Percentiles rank a stretch among this genome's conserved stretches.
phyloP scores from a whole-genome alignment of 2,113 vertebrate species.

The Grus americana region DNA sequence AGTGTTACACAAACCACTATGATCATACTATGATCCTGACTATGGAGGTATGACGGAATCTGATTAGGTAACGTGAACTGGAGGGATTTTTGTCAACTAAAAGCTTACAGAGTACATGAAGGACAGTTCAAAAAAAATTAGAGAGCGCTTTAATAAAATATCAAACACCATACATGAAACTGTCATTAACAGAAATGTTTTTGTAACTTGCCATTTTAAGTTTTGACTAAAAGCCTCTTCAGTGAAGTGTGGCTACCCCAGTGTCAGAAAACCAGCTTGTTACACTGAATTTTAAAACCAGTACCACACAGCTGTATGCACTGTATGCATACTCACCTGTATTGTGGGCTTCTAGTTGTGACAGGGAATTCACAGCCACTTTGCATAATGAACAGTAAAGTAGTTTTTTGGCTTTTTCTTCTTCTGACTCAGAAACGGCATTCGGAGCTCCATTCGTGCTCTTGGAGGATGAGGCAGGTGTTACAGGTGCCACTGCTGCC shows the following conservation, averaged over 20 bases:
- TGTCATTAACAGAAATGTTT: not conserved
- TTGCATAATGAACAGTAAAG: constrained; percentile 98
- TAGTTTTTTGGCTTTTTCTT: constrained; percentile 96
- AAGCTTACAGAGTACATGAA: not conserved
- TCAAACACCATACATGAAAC: not conserved
- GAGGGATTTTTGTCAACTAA: not conserved
- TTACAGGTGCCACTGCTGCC: constrained; percentile 13
- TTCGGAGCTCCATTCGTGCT: constrained; percentile 71
- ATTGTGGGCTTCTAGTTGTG: constrained; percentile 96
- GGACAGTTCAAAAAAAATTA: not conserved
- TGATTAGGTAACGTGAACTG: not conserved
- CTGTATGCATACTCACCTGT: constrained; percentile 77
- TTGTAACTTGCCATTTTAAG: not conserved
- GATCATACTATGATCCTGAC: not conserved
- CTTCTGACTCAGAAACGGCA: constrained; percentile 84
- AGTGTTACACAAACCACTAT: not conserved
- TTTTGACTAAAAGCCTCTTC: not conserved
- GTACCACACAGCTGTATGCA: not conserved
- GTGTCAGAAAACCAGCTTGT: not conserved
- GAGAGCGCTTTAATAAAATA: not conserved
- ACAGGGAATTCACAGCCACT: constrained; percentile 97
- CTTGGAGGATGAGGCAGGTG: constrained; percentile 66
- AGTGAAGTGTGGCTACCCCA: not conserved
- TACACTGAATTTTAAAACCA: not conserved
- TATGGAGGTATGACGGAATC: not conserved